A percentile compares a stretch with the other conserved stretches of the same genome.
These are phyloP conservation scores for Sinocyclocheilus rhinocerous DNA, from an alignment of 2,113 vertebrate species.

Conservation along the genomic window DNA sequence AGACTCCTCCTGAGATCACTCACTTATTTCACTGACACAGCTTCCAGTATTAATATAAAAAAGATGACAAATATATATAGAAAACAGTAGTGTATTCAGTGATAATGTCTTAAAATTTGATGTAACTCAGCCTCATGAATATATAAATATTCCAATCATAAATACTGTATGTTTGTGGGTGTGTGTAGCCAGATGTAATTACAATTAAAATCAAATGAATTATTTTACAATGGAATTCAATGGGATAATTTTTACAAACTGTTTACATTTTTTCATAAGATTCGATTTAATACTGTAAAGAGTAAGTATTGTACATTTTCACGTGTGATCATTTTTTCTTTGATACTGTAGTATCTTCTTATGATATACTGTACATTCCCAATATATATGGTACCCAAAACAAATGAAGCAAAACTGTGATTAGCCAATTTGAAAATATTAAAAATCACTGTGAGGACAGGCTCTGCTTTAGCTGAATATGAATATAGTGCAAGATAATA, in stretches of 20 bases:
- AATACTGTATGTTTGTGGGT: background rate
- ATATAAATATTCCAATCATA: background rate
- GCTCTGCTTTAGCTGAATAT: background rate
- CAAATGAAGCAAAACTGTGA: background rate
- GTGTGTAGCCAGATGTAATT: background rate
- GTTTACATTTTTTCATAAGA: background rate
- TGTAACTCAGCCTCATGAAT: constrained; percentile 1
- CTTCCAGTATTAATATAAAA: constrained; percentile 4
- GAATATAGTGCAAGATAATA: background rate
- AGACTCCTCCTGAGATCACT: background rate
- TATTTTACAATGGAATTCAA: background rate
- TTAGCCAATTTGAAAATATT: background rate
- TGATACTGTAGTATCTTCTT: background rate
- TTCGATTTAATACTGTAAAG: background rate
- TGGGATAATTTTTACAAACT: background rate
- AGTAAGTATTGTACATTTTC: constrained; percentile 4
- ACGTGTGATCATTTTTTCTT: background rate
- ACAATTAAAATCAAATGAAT: background rate
- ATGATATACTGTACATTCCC: background rate
- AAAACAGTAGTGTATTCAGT: background rate
- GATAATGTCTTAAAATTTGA: background rate
- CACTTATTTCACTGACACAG: background rate
- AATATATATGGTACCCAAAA: background rate
- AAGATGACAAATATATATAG: background rate
- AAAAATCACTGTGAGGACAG: background rate